Evolutionary conservation across 2,113 vertebrate genomes (phyloP).

Genomic region (Aegotheles bennettii): DNA sequence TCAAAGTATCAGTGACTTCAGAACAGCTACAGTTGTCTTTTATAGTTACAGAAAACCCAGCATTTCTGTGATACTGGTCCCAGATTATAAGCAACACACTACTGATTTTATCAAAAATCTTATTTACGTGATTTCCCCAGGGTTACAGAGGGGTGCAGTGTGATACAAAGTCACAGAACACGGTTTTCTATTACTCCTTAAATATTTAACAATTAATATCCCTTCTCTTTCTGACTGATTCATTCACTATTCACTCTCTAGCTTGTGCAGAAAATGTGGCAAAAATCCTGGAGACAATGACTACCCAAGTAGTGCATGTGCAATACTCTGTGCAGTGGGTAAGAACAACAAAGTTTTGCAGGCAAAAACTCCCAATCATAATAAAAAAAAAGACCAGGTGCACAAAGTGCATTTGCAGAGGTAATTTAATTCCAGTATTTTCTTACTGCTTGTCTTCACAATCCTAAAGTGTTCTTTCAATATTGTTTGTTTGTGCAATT

Average conservation of each 20-base stretch:
- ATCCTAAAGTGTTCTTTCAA: not conserved
- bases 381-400: not conserved
- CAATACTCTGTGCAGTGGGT: not conserved
- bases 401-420: not conserved
- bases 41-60: not conserved
- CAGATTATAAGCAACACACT: not conserved
- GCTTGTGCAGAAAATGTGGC: not conserved
- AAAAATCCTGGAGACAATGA: not conserved
- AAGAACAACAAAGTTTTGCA: not conserved
- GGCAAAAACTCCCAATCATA: not conserved
- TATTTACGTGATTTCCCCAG: not conserved
- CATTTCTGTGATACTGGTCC: not conserved
- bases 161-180: not conserved
- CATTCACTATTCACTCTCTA: not conserved
- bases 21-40: not conserved
- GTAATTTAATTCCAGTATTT: not conserved
- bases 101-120: not conserved
- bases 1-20: not conserved
- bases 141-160: not conserved
- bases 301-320: not conserved
- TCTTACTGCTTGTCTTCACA: not conserved
- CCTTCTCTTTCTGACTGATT: not conserved
- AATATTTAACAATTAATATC: not conserved
- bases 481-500: not conserved
- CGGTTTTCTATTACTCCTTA: not conserved